These are phyloP conservation scores for Eupithecia abbreviata DNA, from an alignment of 2,888 invertebrate species.

Conservation along the genomic window DNA sequence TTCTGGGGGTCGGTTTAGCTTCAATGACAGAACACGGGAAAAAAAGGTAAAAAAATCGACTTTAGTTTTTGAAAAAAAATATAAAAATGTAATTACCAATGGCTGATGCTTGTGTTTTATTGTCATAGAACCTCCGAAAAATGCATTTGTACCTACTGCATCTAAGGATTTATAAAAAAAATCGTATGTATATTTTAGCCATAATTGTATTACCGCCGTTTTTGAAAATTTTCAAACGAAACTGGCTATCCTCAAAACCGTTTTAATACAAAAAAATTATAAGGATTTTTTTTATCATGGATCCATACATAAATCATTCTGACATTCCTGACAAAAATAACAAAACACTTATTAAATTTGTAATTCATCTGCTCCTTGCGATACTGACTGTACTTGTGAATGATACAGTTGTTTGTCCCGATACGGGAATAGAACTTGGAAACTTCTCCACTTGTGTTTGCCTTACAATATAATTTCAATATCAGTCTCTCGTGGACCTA, in stretches of 20 bases:
- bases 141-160: no score
- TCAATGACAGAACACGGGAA: no score
- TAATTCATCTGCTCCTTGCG: not conserved
- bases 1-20: no score
- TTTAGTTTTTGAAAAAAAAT: no score
- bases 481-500: conserved; percentile 15
- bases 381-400: not conserved
- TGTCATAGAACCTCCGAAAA: no score
- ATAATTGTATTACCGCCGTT: no score
- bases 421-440: conserved; percentile 15
- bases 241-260: not conserved
- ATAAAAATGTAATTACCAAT: no score
- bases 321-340: not conserved
- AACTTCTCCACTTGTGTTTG: conserved; percentile 16
- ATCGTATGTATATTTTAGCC: no score
- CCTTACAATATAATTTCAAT: conserved; percentile 19
- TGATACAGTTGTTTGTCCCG: conserved; percentile 11
- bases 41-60: no score
- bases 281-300: not conserved
- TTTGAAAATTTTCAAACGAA: not conserved
- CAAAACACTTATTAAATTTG: not conserved
- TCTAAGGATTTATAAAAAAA: no score
- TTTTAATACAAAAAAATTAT: not conserved
- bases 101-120: no score
- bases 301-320: not conserved